Percentiles rank a stretch among this genome's conserved stretches.
These are phyloP conservation scores for Reinhardtius hippoglossoides DNA, from an alignment of 2,113 vertebrate genomes.

Conservation along the genomic window DNA sequence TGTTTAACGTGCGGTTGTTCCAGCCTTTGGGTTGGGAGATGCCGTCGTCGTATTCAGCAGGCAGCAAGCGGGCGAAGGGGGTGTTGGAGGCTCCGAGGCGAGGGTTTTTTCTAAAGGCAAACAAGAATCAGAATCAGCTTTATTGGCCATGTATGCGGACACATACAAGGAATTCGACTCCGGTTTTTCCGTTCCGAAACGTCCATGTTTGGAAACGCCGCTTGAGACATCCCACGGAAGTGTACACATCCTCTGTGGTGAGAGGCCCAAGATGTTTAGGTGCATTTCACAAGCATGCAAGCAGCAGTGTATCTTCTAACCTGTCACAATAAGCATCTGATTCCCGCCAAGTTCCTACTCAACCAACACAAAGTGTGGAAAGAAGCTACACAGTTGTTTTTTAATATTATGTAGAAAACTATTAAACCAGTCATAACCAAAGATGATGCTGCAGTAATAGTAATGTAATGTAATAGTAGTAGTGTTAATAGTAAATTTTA, in stretches of 20 bases:
- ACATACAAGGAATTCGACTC: no score
- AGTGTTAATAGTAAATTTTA: background rate
- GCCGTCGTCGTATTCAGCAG: constrained; percentile 78
- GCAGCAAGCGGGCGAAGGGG: constrained; percentile 75
- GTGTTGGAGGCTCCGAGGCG: constrained; percentile 80
- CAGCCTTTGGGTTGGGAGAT: constrained; percentile 76
- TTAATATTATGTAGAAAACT: no score
- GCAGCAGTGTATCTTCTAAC: no score
- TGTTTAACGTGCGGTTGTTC: constrained; percentile 65
- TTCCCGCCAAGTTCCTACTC: no score
- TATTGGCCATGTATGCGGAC: no score
- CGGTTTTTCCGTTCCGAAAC: background rate
- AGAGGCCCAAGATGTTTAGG: constrained; percentile 12
- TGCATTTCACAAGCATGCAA: constrained; percentile 37
- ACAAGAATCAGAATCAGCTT: background rate
- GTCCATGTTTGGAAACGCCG: constrained; percentile 22
- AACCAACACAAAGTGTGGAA: background rate
- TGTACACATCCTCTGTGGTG: constrained; percentile 42
- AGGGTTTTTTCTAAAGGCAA: constrained; percentile 70
- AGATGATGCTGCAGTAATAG: no score
- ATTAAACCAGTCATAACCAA: no score
- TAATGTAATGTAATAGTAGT: no score
- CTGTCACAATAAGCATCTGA: no score
- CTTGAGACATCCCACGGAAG: constrained; percentile 56
- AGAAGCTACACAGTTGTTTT: background rate